Evolutionary conservation across 1,140 invertebrate species (phyloP).

Genomic region (Drosophila lowei): DNA sequence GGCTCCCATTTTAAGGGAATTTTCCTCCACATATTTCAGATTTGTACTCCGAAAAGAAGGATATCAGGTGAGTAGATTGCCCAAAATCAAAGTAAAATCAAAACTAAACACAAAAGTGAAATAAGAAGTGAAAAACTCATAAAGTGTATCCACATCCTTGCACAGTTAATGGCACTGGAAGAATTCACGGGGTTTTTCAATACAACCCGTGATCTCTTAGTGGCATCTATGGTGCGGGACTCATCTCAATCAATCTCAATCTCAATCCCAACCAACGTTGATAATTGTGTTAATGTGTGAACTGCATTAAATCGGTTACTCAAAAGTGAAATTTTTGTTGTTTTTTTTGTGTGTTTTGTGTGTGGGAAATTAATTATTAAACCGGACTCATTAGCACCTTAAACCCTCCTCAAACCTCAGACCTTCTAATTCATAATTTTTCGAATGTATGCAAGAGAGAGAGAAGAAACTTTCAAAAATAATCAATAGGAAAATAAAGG

Average conservation of each 20-base stretch:
- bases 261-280: not conserved
- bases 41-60: too few relatives aligned
- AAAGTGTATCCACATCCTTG: conserved; percentile 60
- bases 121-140: not conserved
- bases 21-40: too few relatives aligned
- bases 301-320: conserved; percentile 62
- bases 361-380: conserved; percentile 59
- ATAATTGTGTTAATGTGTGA: conserved; percentile 41
- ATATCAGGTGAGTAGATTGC: not conserved
- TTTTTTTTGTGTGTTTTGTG: not conserved
- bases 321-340: conserved; percentile 5
- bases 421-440: conserved; percentile 69
- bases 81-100: conserved; percentile 15
- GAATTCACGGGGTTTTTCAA: conserved; percentile 83
- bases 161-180: conserved; percentile 84
- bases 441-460: conserved; percentile 21
- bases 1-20: not conserved
- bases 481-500: conserved; percentile 4
- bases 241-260: conserved; percentile 33
- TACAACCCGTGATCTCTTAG: conserved; percentile 84
- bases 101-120: not conserved
- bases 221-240: conserved; percentile 84
- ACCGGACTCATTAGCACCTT: conserved; percentile 63
- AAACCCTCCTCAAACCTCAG: conserved; percentile 24
- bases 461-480: conserved; percentile 49